A percentile compares a stretch with the other conserved stretches of the same genome.
These are phyloP conservation scores for Apistogramma diplotaenia DNA, from an alignment of 2,113 vertebrate genomes.

Conservation along the genomic window DNA sequence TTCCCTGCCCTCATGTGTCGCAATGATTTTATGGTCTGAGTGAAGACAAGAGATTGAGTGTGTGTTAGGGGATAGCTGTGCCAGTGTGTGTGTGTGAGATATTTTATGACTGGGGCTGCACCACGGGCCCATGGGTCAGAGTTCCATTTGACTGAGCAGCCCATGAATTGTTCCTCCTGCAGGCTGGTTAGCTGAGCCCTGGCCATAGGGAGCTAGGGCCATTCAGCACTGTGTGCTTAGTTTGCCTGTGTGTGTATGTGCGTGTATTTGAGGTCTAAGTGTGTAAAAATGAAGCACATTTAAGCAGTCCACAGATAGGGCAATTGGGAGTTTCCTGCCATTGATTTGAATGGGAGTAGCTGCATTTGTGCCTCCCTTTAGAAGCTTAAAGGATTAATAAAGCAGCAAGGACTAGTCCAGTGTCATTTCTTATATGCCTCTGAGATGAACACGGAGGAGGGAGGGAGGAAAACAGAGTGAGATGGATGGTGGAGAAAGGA, in stretches of 20 bases:
- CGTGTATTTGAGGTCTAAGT: not conserved
- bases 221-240: not conserved
- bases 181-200: conserved; percentile 54
- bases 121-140: conserved; percentile 58
- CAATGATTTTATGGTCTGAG: conserved; percentile 65
- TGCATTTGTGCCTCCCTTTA: conserved; percentile 55
- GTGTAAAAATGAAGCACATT: conserved; percentile 37
- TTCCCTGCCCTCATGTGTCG: conserved; percentile 71
- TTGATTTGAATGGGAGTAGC: conserved; percentile 63
- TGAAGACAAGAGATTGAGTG: conserved; percentile 46
- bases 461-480: conserved; percentile 28
- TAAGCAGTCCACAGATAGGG: conserved; percentile 48
- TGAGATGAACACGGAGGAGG: conserved; percentile 40
- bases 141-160: conserved; percentile 64
- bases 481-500: conserved; percentile 44
- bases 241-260: not conserved
- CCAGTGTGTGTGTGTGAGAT: conserved; percentile 48
- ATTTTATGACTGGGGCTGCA: conserved; percentile 60
- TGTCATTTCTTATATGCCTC: conserved; percentile 63
- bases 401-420: conserved; percentile 64
- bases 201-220: conserved; percentile 31
- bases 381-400: conserved; percentile 74
- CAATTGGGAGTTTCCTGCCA: conserved; percentile 48
- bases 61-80: conserved; percentile 1
- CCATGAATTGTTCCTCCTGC: conserved; percentile 58